phyloP scores from a whole-genome alignment of 2,113 vertebrate genomes.

The Aramus guarauna region DNA sequence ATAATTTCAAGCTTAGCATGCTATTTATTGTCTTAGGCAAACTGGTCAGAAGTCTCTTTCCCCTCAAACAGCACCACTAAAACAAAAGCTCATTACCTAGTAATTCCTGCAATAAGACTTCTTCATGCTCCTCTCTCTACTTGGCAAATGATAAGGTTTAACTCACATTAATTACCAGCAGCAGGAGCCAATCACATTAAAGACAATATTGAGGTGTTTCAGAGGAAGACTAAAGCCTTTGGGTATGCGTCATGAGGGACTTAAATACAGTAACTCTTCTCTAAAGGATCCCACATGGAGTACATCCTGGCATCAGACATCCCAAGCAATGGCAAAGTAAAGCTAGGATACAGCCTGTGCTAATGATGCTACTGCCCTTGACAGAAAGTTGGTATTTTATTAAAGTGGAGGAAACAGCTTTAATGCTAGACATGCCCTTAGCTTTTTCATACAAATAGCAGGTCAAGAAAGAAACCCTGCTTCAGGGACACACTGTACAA shows the following conservation, averaged over 20 bases:
- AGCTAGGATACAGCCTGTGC: background rate
- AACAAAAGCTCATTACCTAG: background rate
- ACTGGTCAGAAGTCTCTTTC: background rate
- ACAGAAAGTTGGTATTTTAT: background rate
- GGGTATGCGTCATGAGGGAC: background rate
- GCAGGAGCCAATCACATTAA: background rate
- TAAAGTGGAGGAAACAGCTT: background rate
- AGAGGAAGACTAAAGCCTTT: background rate
- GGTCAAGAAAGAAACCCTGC: background rate
- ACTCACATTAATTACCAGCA: background rate
- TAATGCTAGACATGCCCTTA: background rate
- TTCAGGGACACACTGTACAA: background rate
- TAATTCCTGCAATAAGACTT: background rate
- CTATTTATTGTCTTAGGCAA: background rate
- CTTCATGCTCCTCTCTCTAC: background rate
- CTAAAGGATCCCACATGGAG: background rate
- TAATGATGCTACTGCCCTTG: background rate
- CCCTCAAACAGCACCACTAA: background rate
- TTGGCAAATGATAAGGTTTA: background rate
- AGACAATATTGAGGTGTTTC: background rate
- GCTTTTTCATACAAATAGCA: background rate
- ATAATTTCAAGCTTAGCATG: fast-evolving
- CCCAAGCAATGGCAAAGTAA: background rate
- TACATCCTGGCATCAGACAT: background rate
- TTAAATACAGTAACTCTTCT: background rate